These are phyloP conservation scores for Aphelinus atriplicis DNA, from an alignment of 1,140 invertebrate species.

Conservation along the genomic window DNA sequence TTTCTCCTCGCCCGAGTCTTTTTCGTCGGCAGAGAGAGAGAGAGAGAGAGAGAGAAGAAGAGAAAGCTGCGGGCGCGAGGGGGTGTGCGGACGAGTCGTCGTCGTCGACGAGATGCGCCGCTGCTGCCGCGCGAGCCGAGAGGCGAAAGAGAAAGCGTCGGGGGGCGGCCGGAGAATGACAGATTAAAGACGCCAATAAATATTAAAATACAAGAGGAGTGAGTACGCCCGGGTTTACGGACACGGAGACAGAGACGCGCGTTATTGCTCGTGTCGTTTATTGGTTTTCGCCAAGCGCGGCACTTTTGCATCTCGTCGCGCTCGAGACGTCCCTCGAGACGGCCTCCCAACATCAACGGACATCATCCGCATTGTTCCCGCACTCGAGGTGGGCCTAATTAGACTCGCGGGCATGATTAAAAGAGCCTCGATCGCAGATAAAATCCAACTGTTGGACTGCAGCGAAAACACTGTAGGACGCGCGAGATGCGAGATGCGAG, in stretches of 20 bases:
- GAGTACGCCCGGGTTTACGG: no score
- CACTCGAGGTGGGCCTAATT: no score
- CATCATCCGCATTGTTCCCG: no score
- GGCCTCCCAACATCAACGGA: no score
- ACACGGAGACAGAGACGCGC: neutral
- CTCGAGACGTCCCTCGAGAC: no score
- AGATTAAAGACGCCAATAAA: constrained; percentile 36
- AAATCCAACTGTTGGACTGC: no score
- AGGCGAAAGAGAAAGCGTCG: constrained; percentile 20
- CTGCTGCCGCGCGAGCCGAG: neutral
- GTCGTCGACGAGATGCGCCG: constrained; percentile 5
- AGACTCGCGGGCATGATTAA: no score
- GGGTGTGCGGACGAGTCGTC: neutral
- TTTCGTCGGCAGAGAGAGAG: neutral
- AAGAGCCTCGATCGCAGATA: no score
- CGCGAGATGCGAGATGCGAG: no score
- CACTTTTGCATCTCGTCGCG: neutral
- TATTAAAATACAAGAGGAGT: constrained; percentile 17
- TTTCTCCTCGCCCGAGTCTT: neutral
- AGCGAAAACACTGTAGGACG: no score
- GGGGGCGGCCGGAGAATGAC: neutral
- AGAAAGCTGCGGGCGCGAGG: neutral
- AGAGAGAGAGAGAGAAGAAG: constrained; percentile 28
- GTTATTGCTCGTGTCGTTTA: constrained; percentile 24
- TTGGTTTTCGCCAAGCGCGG: constrained; percentile 5